Conservation (phyloP, 2,113 vertebrate genomes). For the Ellobius talpinus region DNA sequence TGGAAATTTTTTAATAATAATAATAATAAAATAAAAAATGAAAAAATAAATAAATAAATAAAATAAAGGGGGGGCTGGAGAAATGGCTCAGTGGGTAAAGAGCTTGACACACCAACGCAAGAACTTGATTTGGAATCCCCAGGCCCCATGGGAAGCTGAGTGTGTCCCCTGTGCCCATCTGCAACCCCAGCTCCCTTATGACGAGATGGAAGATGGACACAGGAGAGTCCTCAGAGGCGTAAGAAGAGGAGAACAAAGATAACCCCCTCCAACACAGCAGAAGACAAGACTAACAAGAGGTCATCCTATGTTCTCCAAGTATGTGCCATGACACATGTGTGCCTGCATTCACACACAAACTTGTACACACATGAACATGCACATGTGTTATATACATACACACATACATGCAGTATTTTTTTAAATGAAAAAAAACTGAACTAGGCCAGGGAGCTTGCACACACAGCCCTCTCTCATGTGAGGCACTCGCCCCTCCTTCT, state of each 20-base stretch:
- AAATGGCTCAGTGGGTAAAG: background rate
- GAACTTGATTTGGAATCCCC: background rate
- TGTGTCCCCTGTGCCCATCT: background rate
- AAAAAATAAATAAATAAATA: no score
- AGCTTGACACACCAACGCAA: no score
- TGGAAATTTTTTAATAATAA: no score
- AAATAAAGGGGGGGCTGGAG: background rate
- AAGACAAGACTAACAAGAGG: background rate
- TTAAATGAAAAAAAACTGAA: background rate
- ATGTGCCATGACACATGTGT: no score
- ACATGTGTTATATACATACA: background rate
- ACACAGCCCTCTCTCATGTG: background rate
- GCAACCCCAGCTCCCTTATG: background rate
- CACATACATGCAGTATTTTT: background rate
- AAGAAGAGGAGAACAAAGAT: background rate
- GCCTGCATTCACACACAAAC: background rate
- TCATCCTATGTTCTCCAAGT: no score
- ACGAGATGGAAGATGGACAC: background rate
- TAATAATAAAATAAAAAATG: no score
- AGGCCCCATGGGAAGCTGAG: no score
- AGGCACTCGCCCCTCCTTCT: no score
- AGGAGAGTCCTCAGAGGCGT: background rate
- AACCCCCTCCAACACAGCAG: background rate
- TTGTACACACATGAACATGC: background rate
- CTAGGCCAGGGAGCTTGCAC: background rate